A percentile compares a stretch with the other conserved stretches of the same genome.
Conservation (phyloP, 2,113 vertebrate species). For the Phrynosoma blainvillii region DNA sequence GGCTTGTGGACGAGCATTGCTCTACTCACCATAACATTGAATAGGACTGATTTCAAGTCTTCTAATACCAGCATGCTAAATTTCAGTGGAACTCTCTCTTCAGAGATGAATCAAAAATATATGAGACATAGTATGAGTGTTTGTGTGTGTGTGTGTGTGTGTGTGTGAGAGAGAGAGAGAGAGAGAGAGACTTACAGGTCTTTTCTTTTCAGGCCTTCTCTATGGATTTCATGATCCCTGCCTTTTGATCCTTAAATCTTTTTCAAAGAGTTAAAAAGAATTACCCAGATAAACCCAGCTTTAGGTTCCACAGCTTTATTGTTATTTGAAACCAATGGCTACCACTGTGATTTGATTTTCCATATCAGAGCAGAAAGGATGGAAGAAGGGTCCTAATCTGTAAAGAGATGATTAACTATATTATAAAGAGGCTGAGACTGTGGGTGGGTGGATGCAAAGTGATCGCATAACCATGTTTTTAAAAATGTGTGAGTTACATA, state of each 20-base stretch:
- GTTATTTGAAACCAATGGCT: neutral
- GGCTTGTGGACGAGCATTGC: too few relatives aligned
- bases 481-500: constrained; percentile 24
- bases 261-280: constrained; percentile 5
- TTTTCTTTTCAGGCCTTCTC: neutral
- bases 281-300: neutral
- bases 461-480: constrained; percentile 22
- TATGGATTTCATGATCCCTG: neutral
- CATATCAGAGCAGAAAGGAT: neutral
- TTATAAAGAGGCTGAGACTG: neutral
- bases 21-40: neutral
- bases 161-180: too few relatives aligned
- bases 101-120: neutral
- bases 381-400: neutral
- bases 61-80: neutral
- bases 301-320: neutral
- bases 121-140: neutral
- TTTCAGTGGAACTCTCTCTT: neutral
- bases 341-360: constrained; percentile 5
- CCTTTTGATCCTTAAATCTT: constrained; percentile 12
- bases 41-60: neutral
- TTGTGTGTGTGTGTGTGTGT: too few relatives aligned
- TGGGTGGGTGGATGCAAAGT: neutral
- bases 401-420: neutral
- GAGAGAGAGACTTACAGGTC: neutral